phyloP scores from a whole-genome alignment of 2,797 vertebrate genomes.

The Apodemus agrarius region DNA sequence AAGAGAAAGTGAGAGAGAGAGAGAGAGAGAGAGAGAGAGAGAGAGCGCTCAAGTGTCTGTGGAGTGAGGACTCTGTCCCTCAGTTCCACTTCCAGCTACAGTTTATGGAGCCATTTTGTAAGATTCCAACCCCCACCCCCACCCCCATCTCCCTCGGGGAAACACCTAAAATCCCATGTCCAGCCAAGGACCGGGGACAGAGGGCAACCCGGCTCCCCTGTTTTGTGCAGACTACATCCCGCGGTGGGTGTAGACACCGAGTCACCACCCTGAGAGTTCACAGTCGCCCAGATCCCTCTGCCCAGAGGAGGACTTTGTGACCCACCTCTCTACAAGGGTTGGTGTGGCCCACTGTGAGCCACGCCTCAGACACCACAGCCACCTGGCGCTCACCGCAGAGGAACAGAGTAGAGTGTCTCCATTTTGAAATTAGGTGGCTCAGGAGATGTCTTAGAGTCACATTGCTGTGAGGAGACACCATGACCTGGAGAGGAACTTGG shows the following conservation, averaged over 20 bases:
- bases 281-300: slow-evolving; percentile 66
- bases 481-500: background rate
- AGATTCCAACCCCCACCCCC: background rate
- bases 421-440: slow-evolving; percentile 36
- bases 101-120: background rate
- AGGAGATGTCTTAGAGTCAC: background rate
- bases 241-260: slow-evolving; percentile 20
- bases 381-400: slow-evolving; percentile 79
- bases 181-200: accelerated
- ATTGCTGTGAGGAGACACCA: background rate
- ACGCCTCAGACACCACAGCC: slow-evolving; percentile 77
- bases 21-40: background rate
- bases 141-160: background rate
- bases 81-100: background rate
- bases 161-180: background rate
- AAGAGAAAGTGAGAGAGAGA: no score
- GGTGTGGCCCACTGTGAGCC: slow-evolving; percentile 71
- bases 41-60: background rate
- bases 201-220: background rate
- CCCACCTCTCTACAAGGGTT: slow-evolving; percentile 74
- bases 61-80: background rate
- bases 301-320: slow-evolving; percentile 64
- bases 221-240: background rate
- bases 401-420: slow-evolving; percentile 82
- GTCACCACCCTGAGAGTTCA: slow-evolving; percentile 62